Percentiles rank a stretch among this genome's conserved stretches.
phyloP scores from a whole-genome alignment of 2,113 vertebrate genomes.

The Urocynchramus pylzowi region DNA sequence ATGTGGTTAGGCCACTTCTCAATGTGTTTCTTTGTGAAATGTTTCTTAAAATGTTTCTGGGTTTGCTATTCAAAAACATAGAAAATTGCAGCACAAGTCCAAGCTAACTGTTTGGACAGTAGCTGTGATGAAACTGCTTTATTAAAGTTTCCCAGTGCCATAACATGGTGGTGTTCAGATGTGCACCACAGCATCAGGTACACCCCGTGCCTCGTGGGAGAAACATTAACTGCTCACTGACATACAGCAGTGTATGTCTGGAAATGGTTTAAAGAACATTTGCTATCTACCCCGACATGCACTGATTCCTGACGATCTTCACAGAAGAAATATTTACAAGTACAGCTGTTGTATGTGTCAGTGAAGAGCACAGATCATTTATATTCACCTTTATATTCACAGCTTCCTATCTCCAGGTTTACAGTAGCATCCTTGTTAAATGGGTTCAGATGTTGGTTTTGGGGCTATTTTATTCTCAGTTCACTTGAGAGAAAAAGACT shows the following conservation, averaged over 20 bases:
- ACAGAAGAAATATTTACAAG: neutral
- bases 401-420: neutral
- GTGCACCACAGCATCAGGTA: neutral
- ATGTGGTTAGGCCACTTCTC: fast-evolving
- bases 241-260: fast-evolving
- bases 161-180: fast-evolving
- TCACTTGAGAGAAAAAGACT: neutral
- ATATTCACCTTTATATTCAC: neutral
- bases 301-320: neutral
- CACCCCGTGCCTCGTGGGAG: fast-evolving
- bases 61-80: neutral
- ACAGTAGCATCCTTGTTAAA: neutral
- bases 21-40: neutral
- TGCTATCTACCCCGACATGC: fast-evolving
- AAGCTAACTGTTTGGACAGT: neutral
- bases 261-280: neutral
- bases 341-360: neutral
- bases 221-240: neutral
- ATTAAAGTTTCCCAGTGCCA: neutral
- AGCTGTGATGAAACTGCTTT: neutral
- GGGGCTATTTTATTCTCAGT: neutral
- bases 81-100: neutral
- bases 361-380: neutral
- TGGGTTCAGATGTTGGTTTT: neutral
- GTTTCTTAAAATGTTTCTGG: neutral